Conservation (phyloP, 2,888 invertebrate genomes). For the Lasiommata megera region DNA sequence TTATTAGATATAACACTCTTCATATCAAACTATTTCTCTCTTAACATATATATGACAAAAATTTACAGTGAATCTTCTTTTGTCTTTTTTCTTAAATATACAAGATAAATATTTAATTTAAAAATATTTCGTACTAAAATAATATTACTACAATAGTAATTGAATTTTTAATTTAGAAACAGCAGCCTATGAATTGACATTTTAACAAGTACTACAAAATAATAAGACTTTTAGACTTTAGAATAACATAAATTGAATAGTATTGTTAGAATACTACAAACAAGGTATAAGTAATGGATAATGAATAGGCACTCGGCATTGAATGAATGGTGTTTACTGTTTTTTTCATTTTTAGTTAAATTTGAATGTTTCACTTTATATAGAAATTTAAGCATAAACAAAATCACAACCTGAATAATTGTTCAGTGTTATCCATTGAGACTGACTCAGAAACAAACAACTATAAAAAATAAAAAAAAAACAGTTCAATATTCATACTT, state of each 20-base stretch:
- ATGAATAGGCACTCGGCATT: background rate
- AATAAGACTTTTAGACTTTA: background rate
- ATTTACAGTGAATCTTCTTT: slow-evolving; percentile 61
- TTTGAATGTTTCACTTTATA: background rate
- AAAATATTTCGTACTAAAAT: slow-evolving; percentile 64
- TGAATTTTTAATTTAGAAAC: slow-evolving; percentile 58
- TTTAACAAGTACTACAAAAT: slow-evolving; percentile 33
- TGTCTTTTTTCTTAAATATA: slow-evolving; percentile 57
- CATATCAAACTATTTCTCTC: slow-evolving; percentile 79
- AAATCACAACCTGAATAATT: slow-evolving; percentile 3
- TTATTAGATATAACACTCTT: slow-evolving; percentile 73
- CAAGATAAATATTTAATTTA: slow-evolving; percentile 65
- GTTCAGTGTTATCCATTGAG: background rate
- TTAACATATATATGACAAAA: slow-evolving; percentile 51
- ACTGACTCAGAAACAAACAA: background rate
- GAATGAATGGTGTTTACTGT: background rate
- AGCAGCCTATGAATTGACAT: slow-evolving; percentile 74
- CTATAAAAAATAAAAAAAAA: background rate
- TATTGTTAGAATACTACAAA: too few species aligned
- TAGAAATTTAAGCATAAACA: background rate
- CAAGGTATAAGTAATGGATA: background rate
- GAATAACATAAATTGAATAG: too few species aligned
- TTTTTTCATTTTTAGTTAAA: background rate
- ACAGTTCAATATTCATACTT: background rate
- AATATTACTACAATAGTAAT: slow-evolving; percentile 61